Base-by-base conservation (phyloP, 2,888 invertebrate species). In the Chalcosyrphus nemorum region DNA sequence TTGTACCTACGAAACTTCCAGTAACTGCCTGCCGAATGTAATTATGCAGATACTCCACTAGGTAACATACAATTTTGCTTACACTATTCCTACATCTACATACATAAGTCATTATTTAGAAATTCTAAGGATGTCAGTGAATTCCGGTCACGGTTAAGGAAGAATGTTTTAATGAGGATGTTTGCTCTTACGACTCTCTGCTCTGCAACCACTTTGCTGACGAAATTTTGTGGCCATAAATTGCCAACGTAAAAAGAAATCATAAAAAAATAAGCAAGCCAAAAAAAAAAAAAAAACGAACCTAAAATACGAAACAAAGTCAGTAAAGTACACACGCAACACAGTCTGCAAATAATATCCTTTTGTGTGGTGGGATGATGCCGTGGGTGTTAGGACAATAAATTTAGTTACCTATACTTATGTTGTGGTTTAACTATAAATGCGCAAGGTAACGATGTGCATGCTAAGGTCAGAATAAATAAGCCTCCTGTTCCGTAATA, bases 261-360 rank as follows among this genome's bases (percentile, higher is more conserved):
- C 50, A 50, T 45, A 75, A 47, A 76, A 52, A 52, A 43, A 52
- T 29, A 32, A 29, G 29, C n/a, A 17, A 72, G 32, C 9, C 45
- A 56, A 32, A 74, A 74, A n/a, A 27, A 29, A 13, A 56, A 56
- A 32, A 74, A 74, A n/a, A 27, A 29, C n/a, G n/a, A n/a, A n/a
- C n/a, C 56, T 56, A 35, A 52, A 72, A 54, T 65, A 56, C 35
- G 7, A 43, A 54, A 74, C 35, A 9, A 43, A 54, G 65, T 63
- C 63, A 74, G 32, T 65, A 43, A 74, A 45, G 41, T 74, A 54
- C 17, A 15, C 54, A 76, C 47, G 59, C 57, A 66, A 76, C 75
- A 38, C 66, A 66, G 57, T 41, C 59, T 50, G 59, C 75, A 47
- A 59, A 50, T 66, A 50, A 76, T 76, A 76, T 66, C 66, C 66